phyloP scores from a whole-genome alignment of 2,888 invertebrate species.

The Lacanobia wlatinum region DNA sequence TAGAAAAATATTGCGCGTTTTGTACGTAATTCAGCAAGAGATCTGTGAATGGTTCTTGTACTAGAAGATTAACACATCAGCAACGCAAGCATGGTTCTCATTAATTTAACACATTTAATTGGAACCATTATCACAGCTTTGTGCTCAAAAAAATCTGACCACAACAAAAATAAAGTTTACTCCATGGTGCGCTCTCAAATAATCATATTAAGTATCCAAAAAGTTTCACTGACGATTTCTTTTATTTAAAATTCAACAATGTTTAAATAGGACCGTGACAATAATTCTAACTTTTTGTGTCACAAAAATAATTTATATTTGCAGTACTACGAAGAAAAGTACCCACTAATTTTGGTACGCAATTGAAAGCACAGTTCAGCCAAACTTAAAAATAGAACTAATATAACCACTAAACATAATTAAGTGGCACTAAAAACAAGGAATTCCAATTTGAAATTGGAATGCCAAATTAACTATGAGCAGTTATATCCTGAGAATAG shows the following conservation, averaged over 20 bases:
- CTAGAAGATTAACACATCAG: too few species aligned
- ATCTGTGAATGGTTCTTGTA: too few species aligned
- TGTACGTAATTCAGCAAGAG: background rate
- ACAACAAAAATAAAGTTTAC: background rate
- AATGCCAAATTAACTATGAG: constrained; percentile 43
- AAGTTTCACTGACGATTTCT: too few species aligned
- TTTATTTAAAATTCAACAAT: too few species aligned
- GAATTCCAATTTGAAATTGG: constrained; percentile 48
- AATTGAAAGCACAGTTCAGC: background rate
- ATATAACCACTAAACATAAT: constrained; percentile 22
- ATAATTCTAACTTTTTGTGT: too few species aligned
- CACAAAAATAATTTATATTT: too few species aligned
- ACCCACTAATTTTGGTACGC: background rate
- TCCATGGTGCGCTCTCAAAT: background rate
- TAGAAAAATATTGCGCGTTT: background rate
- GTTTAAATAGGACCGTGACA: too few species aligned
- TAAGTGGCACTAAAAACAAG: constrained; percentile 43
- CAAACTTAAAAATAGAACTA: constrained; percentile 13
- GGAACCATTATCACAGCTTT: background rate
- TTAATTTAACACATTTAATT: background rate
- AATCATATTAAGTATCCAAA: too few species aligned
- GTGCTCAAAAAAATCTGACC: too few species aligned
- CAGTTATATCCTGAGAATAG: constrained; percentile 36
- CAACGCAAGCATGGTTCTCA: too few species aligned
- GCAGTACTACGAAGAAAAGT: background rate